These are phyloP conservation scores for Gadopsis marmoratus DNA, from an alignment of 2,797 vertebrate genomes.

Conservation along the genomic window DNA sequence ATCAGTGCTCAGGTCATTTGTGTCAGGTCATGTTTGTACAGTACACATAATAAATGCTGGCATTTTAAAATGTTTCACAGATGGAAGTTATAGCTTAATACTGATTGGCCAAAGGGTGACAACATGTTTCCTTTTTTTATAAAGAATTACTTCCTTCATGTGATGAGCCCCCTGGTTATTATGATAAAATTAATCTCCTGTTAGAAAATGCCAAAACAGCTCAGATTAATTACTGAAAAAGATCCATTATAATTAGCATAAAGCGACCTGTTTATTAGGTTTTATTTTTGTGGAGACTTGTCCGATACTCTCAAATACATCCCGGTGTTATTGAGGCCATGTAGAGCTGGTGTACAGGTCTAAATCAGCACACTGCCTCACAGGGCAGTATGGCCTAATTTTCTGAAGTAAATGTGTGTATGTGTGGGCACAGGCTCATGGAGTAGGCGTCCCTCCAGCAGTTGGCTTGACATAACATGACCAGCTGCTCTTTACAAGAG, in stretches of 20 bases:
- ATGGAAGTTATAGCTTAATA: neutral
- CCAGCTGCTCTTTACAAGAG: constrained; percentile 79
- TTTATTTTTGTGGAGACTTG: constrained; percentile 17
- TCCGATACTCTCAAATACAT: constrained; percentile 26
- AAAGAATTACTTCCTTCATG: neutral
- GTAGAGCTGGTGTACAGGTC: constrained; percentile 53
- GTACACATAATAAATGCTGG: constrained; percentile 2
- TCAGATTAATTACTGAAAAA: neutral
- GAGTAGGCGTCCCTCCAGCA: constrained; percentile 74
- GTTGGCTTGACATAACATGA: constrained; percentile 77
- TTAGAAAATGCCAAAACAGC: constrained; percentile 2
- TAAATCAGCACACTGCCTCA: constrained; percentile 74
- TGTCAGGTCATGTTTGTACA: neutral
- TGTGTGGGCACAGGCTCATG: constrained; percentile 68
- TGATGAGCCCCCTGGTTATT: constrained; percentile 4
- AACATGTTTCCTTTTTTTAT: constrained; percentile 6
- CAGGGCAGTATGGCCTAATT: constrained; percentile 77
- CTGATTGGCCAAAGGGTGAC: neutral
- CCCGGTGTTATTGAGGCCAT: constrained; percentile 65
- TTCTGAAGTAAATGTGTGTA: constrained; percentile 65
- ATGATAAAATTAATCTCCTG: constrained; percentile 6
- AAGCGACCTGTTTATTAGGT: constrained; percentile 13
- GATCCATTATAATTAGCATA: neutral
- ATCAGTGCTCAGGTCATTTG: constrained; percentile 22
- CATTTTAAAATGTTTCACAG: neutral